Base-by-base conservation (phyloP, 1,140 invertebrate genomes). In the Hyposmocoma kahamanoa region DNA sequence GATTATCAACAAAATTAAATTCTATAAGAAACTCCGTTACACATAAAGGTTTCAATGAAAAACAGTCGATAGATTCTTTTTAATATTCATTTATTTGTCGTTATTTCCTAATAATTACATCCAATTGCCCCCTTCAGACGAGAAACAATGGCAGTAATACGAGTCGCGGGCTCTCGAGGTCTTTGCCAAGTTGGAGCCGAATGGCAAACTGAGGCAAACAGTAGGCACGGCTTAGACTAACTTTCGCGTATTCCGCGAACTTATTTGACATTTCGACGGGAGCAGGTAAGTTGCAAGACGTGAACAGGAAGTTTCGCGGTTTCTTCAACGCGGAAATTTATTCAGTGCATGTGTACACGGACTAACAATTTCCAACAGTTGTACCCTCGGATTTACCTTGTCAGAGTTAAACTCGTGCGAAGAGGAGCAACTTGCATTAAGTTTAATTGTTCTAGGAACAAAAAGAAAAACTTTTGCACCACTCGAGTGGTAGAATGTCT, bases 1-100 rank as follows among this genome's bases (percentile, higher is more conserved):
- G 32, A 36, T 36, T 36, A 36, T 17, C 32, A 36, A 17, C 15
- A 10, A 36, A 36, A 36, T 36, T 36, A 36, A 36, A 36, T 15
- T n/a, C 32, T 36, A 36, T 38, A 46, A 34, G 45, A 49, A 53
- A 60, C 59, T 62, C 42, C 45, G 61, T 54, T 60, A 56, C 56
- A 61, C 36, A 56, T 47, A 59, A 53, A 52, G 47, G 47, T 57
- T 55, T 67, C 43, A 60, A 50, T 64, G 56, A 56, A 74, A 69
- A 78, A 80, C 74, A 80, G 72, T 74, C 69, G 48, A 74, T 76
- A 78, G 67, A 72, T 54, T 73, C 62, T 74, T 67, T 58, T 56
- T 62, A 56, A 68, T 56, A 59, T 65, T 50, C 58, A 60, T 61
- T 76, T 72, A 76, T 75, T 80, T 77, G 73, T 75, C 72, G 30